A percentile compares a stretch with the other conserved stretches of the same genome.
Evolutionary conservation across 2,113 vertebrate genomes (phyloP).

Genomic region (Chloropsis hardwickii): DNA sequence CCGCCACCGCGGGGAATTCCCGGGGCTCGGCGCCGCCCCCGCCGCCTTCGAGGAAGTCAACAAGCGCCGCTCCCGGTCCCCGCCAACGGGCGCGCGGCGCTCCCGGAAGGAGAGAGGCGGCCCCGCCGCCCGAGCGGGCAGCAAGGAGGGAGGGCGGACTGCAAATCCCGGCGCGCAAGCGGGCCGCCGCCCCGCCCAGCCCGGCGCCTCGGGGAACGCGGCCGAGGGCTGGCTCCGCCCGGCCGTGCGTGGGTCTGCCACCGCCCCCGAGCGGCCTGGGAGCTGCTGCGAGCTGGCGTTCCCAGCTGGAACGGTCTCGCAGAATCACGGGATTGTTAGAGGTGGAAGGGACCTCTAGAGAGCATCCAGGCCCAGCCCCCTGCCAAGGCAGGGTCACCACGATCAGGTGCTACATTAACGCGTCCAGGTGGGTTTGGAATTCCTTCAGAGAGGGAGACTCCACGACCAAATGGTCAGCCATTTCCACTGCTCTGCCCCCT

Average conservation of each 20-base stretch:
- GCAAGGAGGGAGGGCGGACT: neutral
- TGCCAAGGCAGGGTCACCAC: no score
- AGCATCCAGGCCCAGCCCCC: no score
- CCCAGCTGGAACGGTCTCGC: accelerated
- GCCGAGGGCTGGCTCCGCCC: neutral
- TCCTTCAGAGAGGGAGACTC: neutral
- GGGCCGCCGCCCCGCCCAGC: accelerated
- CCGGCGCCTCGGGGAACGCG: neutral
- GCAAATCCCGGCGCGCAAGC: neutral
- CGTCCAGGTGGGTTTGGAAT: neutral
- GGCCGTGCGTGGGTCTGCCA: accelerated
- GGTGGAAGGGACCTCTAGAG: no score
- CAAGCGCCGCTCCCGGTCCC: neutral
- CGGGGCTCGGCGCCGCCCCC: neutral
- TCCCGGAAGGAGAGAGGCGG: neutral
- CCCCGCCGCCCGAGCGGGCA: neutral
- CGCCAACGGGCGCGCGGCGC: neutral
- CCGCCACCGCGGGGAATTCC: neutral
- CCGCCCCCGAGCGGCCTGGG: accelerated
- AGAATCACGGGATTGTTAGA: neutral
- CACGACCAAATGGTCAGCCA: neutral
- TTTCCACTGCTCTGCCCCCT: neutral
- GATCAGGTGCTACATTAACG: no score
- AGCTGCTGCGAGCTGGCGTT: accelerated
- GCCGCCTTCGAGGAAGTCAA: neutral